phyloP scores from a whole-genome alignment of 1,140 invertebrate species.

The Brachionus rotundiformis region DNA sequence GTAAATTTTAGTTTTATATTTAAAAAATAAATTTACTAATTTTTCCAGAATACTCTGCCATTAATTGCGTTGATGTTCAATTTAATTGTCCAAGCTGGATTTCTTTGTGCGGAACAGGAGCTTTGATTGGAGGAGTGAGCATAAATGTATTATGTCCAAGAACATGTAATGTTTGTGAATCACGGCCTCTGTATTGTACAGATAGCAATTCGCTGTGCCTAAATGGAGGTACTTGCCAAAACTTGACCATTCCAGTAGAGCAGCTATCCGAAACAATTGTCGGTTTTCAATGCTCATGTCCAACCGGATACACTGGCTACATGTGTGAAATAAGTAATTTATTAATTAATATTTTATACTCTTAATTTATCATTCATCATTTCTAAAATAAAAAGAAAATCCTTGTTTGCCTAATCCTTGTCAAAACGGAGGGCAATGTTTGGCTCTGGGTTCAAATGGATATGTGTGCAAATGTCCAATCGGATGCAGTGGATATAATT shows the following conservation, averaged over 20 bases:
- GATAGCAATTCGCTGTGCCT: conserved; percentile 53
- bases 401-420: conserved; percentile 52
- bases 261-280: neutral
- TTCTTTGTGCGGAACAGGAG: conserved; percentile 23
- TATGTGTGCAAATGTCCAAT: conserved; percentile 49
- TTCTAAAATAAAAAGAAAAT: no score
- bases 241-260: neutral
- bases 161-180: conserved; percentile 23
- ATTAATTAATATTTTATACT: no score
- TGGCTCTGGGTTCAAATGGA: conserved; percentile 8
- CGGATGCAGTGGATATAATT: conserved; percentile 31
- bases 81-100: conserved; percentile 35
- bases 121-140: neutral
- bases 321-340: conserved; percentile 65
- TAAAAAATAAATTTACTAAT: neutral
- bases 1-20: neutral
- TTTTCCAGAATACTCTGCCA: conserved; percentile 17
- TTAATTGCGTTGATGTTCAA: conserved; percentile 21
- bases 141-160: conserved; percentile 34
- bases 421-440: conserved; percentile 50
- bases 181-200: neutral
- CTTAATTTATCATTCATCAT: no score
- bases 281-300: conserved; percentile 65
- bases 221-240: conserved; percentile 57
- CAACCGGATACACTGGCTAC: conserved; percentile 56